phyloP scores from a whole-genome alignment of 2,113 vertebrate genomes.

The Pseudorectes ferrugineus region DNA sequence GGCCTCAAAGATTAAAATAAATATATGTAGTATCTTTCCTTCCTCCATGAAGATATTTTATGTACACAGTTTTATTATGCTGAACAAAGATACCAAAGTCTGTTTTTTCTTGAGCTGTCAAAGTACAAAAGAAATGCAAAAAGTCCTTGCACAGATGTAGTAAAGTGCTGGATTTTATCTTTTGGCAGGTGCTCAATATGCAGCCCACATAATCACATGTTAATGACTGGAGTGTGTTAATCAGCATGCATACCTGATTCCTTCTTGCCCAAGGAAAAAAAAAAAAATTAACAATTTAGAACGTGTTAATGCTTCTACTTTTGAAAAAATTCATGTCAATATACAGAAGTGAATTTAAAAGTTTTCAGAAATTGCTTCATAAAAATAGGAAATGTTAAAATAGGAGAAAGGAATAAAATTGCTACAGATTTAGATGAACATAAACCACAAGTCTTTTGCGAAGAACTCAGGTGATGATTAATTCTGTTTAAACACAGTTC shows the following conservation, averaged over 20 bases:
- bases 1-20: slow-evolving; percentile 58
- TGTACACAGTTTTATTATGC: slow-evolving; percentile 61
- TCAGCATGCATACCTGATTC: slow-evolving; percentile 82
- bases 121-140: slow-evolving; percentile 74
- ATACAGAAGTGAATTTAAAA: slow-evolving; percentile 2
- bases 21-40: slow-evolving; percentile 34
- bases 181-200: slow-evolving; percentile 86
- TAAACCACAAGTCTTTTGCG: not conserved
- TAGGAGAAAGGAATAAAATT: not conserved
- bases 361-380: slow-evolving; percentile 28
- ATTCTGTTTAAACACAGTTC: not conserved
- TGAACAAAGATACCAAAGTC: slow-evolving; percentile 53
- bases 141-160: slow-evolving; percentile 80
- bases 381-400: not conserved
- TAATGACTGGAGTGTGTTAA: slow-evolving; percentile 86
- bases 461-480: not conserved
- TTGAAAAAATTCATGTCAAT: slow-evolving; percentile 57
- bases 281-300: slow-evolving; percentile 62
- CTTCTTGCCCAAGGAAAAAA: slow-evolving; percentile 61
- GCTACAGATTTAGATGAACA: not conserved
- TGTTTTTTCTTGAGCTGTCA: slow-evolving; percentile 66
- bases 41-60: slow-evolving; percentile 53
- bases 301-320: slow-evolving; percentile 60
- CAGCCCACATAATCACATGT: slow-evolving; percentile 87
- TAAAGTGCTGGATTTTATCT: slow-evolving; percentile 84